These are phyloP conservation scores for Rutpela maculata DNA, from an alignment of 2,888 invertebrate species.

Conservation along the genomic window DNA sequence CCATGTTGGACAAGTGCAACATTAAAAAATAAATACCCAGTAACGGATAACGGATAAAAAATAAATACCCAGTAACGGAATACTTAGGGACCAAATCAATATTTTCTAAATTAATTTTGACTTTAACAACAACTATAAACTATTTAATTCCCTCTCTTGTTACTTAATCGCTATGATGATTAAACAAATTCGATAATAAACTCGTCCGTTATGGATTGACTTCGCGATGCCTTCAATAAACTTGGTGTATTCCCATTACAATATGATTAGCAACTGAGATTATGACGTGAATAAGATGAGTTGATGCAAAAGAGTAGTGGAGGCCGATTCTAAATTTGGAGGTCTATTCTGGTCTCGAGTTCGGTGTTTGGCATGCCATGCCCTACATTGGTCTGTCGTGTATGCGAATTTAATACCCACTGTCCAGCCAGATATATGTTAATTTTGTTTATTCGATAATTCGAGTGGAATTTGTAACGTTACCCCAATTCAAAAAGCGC, in stretches of 20 bases:
- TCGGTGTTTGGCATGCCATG: conserved; percentile 63
- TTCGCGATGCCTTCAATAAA: not conserved
- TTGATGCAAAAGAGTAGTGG: conserved; percentile 43
- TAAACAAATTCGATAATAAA: not conserved
- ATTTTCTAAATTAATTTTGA: not conserved
- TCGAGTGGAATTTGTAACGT: not conserved
- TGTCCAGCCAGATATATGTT: conserved; percentile 36
- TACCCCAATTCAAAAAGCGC: not conserved
- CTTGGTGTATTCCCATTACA: conserved; percentile 15
- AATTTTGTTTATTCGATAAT: conserved; percentile 30
- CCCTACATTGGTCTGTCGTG: conserved; percentile 65
- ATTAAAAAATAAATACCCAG: not conserved
- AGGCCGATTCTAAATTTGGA: conserved; percentile 57
- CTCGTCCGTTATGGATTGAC: no score
- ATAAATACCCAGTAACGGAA: not conserved
- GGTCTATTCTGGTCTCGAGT: conserved; percentile 64
- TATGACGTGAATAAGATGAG: conserved; percentile 46
- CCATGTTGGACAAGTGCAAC: no score
- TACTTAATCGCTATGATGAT: not conserved
- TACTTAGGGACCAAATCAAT: not conserved
- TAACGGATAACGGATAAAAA: not conserved
- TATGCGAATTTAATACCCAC: conserved; percentile 56
- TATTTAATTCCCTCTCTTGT: not conserved
- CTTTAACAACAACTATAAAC: not conserved
- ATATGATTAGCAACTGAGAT: conserved; percentile 40